These are phyloP conservation scores for Grus americana DNA, from an alignment of 2,113 vertebrate species.

Conservation along the genomic window DNA sequence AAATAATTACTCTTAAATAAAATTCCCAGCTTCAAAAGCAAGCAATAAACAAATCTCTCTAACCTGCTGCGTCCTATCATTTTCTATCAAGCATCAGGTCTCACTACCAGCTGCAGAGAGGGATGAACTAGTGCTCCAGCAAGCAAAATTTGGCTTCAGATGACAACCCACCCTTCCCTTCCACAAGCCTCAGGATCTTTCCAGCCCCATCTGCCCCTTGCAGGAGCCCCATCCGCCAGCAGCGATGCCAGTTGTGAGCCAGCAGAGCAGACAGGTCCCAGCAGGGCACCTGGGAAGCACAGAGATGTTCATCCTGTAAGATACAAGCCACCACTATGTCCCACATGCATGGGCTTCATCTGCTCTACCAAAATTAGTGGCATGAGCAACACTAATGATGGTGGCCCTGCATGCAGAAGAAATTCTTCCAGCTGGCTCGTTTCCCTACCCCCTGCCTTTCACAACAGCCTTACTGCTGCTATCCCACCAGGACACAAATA, in stretches of 20 bases:
- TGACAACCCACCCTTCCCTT: neutral
- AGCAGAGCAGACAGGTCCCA: neutral
- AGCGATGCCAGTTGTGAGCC: neutral
- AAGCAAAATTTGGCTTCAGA: neutral
- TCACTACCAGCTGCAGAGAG: neutral
- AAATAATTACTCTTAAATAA: neutral
- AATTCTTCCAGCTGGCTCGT: neutral
- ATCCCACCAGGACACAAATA: neutral
- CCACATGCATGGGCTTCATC: neutral
- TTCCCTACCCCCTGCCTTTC: neutral
- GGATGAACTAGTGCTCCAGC: neutral
- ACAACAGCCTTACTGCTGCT: neutral
- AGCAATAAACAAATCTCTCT: neutral
- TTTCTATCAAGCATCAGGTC: neutral
- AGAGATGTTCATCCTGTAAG: neutral
- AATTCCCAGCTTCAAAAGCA: neutral
- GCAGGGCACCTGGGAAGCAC: neutral
- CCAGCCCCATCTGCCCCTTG: accelerated
- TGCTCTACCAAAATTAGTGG: neutral
- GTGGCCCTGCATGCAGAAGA: neutral
- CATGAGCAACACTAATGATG: no score
- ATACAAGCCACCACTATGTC: neutral
- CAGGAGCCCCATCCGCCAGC: neutral
- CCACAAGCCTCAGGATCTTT: neutral
- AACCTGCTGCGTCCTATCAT: neutral